Evolutionary conservation across 1,140 invertebrate species (phyloP).

Genomic region (Ceratina australensis): DNA sequence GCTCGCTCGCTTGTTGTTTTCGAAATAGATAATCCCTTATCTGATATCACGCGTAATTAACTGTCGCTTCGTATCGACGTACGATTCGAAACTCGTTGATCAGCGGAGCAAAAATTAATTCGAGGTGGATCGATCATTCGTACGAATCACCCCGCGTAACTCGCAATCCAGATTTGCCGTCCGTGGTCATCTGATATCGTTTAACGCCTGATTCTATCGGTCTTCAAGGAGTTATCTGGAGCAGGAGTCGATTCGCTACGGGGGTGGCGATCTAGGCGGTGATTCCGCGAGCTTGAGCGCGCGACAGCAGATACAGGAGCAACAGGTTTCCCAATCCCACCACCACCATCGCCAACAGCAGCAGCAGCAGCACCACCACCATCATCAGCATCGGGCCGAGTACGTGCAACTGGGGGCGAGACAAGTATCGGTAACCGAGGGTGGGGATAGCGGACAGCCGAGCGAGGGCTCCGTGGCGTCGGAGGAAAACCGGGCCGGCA

Average conservation of each 20-base stretch:
- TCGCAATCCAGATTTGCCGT: too few relatives aligned
- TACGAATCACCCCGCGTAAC: too few relatives aligned
- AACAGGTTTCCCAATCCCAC: constrained; percentile 60
- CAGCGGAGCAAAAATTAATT: too few relatives aligned
- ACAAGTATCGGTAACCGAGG: constrained; percentile 68
- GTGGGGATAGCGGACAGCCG: constrained; percentile 73
- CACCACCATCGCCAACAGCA: constrained; percentile 32
- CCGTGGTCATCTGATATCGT: neutral
- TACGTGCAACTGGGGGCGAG: constrained; percentile 65
- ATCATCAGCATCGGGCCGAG: constrained; percentile 38
- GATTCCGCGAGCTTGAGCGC: constrained; percentile 52
- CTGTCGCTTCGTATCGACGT: too few relatives aligned
- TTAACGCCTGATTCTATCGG: neutral
- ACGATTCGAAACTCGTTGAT: too few relatives aligned
- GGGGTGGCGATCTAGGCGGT: constrained; percentile 38
- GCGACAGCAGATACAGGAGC: constrained; percentile 35
- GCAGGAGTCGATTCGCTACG: constrained; percentile 34
- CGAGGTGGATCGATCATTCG: too few relatives aligned
- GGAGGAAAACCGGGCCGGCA: constrained; percentile 69
- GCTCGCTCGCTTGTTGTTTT: too few relatives aligned
- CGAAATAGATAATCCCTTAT: too few relatives aligned
- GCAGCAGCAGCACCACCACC: constrained; percentile 51
- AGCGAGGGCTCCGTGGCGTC: constrained; percentile 64
- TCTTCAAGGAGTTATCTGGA: constrained; percentile 55
- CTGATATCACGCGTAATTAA: too few relatives aligned